Evolutionary conservation across 1,140 invertebrate species (phyloP), one percentile per base, ranked within the genome.

Genomic region (Brachionus rotundiformis): DNA sequence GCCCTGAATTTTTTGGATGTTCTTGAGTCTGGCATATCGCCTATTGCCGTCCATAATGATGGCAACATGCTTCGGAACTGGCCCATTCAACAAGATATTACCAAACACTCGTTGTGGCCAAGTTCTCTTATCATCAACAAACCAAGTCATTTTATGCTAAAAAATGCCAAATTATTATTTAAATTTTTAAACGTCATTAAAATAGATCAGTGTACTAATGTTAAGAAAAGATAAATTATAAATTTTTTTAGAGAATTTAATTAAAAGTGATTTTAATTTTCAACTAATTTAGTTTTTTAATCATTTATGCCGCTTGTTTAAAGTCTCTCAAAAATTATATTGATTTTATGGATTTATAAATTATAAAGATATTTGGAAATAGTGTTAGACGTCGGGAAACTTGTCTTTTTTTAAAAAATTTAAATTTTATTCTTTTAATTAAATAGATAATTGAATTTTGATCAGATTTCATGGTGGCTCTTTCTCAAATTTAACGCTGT

Each of bases 41-140:
- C 98, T 90, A 89, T 99, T 99, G 19, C 98, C 98, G 89, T 99
- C 98, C 95, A 99, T 98, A 77, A 99, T 98, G 86, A 99, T 92
- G 0, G 95, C 96, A 77, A 98, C 90, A 89, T 99, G 96, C 84
- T 91, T 90, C 0, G 96, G 96, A 82, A 98, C 89, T 23, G 91
- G 89, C 5, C 95, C 95, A 82, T 31, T 41, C 3, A 19, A 5
- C 16, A 81, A 47, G 4, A 81, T 65, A 13, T 49, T 71, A 25
- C 80, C 59, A 54, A 47, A 16, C 11, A 68, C 5, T 39, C 10
- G 41, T 68, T 81, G 80, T 10, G 16, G 8, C 31, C 36, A 81
- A 11, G 80, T 44, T 44, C 54, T 33, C 2, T 49, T 80, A 23
- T 80, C 77, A 29, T 61, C 73, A 33, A 47, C 33, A 27, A 77